A percentile compares a stretch with the other conserved stretches of the same genome.
These are phyloP conservation scores for Cyclargus thomasi DNA, from an alignment of 1,140 invertebrate genomes.

Conservation along the genomic window DNA sequence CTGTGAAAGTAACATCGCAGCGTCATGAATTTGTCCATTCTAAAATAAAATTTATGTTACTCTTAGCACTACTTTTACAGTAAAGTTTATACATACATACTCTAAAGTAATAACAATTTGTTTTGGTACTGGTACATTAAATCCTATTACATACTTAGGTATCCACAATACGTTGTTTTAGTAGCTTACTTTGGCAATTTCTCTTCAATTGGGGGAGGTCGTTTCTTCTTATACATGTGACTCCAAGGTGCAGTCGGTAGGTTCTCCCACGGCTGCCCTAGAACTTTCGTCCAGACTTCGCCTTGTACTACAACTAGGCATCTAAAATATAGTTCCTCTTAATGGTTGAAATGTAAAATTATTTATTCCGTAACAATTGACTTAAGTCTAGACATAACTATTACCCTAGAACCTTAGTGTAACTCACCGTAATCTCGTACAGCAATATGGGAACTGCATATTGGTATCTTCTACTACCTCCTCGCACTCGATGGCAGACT, in stretches of 20 bases:
- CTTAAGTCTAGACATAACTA: no score
- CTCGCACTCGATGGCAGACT: conserved; percentile 65
- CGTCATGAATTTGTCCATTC: no score
- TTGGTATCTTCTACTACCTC: conserved; percentile 68
- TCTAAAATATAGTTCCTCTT: conserved; percentile 23
- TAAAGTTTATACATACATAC: no score
- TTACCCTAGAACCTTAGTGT: not conserved
- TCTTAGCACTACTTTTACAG: no score
- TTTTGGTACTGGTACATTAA: no score
- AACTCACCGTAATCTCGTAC: conserved; percentile 52
- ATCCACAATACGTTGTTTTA: not conserved
- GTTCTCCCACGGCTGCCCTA: conserved; percentile 63
- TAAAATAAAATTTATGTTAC: no score
- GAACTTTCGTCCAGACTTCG: conserved; percentile 61
- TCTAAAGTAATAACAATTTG: no score
- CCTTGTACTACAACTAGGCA: conserved; percentile 60
- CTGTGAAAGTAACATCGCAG: no score
- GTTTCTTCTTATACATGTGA: conserved; percentile 71
- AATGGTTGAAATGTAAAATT: no score
- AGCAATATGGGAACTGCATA: conserved; percentile 66
- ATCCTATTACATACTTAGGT: not conserved
- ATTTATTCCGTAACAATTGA: no score
- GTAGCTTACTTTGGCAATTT: conserved; percentile 43
- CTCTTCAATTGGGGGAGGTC: conserved; percentile 48
- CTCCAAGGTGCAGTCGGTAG: conserved; percentile 64